Base-by-base conservation (phyloP, 1,140 invertebrate genomes). In the Fragariocoptes setiger region DNA sequence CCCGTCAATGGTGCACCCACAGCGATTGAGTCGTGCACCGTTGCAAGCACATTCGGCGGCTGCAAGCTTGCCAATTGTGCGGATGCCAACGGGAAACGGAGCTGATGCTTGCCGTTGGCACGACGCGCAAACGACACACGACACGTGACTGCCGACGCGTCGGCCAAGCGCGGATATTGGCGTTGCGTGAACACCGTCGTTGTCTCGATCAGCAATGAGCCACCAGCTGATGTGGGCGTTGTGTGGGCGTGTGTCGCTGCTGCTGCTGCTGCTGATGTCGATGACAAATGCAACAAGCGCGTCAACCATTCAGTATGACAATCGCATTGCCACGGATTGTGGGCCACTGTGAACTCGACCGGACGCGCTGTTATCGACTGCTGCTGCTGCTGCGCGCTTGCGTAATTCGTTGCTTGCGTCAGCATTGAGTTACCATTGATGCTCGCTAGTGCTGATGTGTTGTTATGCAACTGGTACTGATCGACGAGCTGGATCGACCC, bases 251-350 rank as follows among this genome's bases (percentile, higher is more conserved):
- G 8, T 8, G 8, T 8, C 8, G 25, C 25, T 31, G 25, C 25
- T n/a, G 25, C 25, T 31, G n/a, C n/a, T 31, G 25, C 8, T n/a
- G n/a, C 25, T 31, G n/a, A n/a, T 8, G 25, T 31, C n/a, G 25
- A 31, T 31, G 25, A 31, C 8, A n/a, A 8, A 8, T 8, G n/a
- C n/a, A 31, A n/a, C 25, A 31, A 31, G 8, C 73, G 60, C 53
- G 78, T 75, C 50, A 82, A 56, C 76, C 76, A 80, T 51, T 80
- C 76, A 68, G 76, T 76, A 44, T 71, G 74, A 57, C 79, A 86
- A 58, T 82, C 75, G 50, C 76, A 80, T 43, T 73, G 68, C 53
- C 77, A 78, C 3, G 76, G 75, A 64, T 82, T 82, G 35, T 73
- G 72, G 3, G 74, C 74, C 31, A 82, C 72, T 54, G 76, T 77